Base-by-base conservation (phyloP, 2,113 vertebrate genomes). In the Crotalus horridus region DNA sequence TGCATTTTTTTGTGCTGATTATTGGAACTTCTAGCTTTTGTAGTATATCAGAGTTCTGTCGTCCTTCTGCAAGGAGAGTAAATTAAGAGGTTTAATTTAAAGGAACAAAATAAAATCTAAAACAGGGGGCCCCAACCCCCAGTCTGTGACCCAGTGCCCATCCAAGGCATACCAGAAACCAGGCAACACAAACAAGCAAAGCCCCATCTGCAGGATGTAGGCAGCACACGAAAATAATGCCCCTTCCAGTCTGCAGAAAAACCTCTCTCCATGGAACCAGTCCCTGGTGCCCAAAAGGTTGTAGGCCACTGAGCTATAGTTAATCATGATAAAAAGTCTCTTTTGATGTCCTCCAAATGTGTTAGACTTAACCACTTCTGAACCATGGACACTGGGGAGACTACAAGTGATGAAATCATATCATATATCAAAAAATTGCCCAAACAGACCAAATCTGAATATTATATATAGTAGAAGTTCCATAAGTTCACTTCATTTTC, bases 11-110 rank as follows among this genome's bases (percentile, higher is more conserved):
- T 29, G 89, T 93, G 89, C 92, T 90, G 55, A 93, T 93, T 33
- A 93, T 90, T 15, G 92, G 92, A 85, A 93, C 89, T 4, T 93
- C 81, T 24, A 93, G n/a, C 48, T 93, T 90, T 86, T 93, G 89
- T 11, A 93, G 81, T 17, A 61, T 64, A 46, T 93, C 58, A 90
- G 92, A 93, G n/a, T 33, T 90, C 15, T 21, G 55, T 8, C 39
- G 48, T 51, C n/a, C 39, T 4, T 86, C 92, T 93, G 55, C 9
- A 64, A 87, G 23, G 12, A 85, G 23, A 90, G 29, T 29, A 56
- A 85, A 48, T 85, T n/a, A 29, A 81, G 48, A 54, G 4, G n/a
- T n/a, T 56, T 43, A 13, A 51, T 74, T n/a, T 23, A 9, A n/a
- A 21, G 43, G 23, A 43, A 87, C n/a, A 33, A 29, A 87, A 51